Evolutionary conservation across 2,888 invertebrate genomes (phyloP), one percentile per base, ranked within the genome.

Genomic region (Mechanitis mazaeus): DNA sequence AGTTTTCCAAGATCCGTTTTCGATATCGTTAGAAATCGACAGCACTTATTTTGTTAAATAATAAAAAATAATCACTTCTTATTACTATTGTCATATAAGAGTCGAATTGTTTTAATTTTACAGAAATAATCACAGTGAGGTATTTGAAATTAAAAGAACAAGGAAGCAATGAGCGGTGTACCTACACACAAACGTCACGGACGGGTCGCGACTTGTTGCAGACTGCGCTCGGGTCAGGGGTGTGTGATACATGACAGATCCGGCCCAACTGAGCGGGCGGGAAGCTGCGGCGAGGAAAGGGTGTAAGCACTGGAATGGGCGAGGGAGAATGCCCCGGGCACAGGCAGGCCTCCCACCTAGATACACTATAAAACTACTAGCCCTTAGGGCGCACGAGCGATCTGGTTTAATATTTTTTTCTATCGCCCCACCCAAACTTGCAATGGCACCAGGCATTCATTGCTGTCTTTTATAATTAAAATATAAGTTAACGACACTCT

Each of bases 311-410:
- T n/a, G 35, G 47, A 9, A 28, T 38, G 50, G 58, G 58, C 47
- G 42, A 12, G 31, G 28, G 45, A 54, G 47, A 3, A 57, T n/a
- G 50, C 47, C 53, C 47, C 31, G 46, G 55, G 47, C 47, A 38
- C 33, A 9, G 35, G 33, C 46, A 7, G 60, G 55, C 12, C 9
- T 35, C 54, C 12, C 12, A 33, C 56, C 56, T 42, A 33, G 55
- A 20, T 55, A 47, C 42, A 11, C 50, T 33, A 63, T 56, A 28
- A 28, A 50, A 50, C 50, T 50, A 50, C 50, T 50, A 50, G 50
- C 50, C 63, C 59, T 56, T 59, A 59, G 59, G 56, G 59, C 59
- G 56, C 63, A 56, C 59, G 63, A 59, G 56, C 59, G 42, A 54
- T 59, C 12, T 33, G 20, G 42, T 54, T 46, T 33, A 33, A 38